These are phyloP conservation scores for Chirona hameri DNA, from an alignment of 2,888 invertebrate species.

Conservation along the genomic window DNA sequence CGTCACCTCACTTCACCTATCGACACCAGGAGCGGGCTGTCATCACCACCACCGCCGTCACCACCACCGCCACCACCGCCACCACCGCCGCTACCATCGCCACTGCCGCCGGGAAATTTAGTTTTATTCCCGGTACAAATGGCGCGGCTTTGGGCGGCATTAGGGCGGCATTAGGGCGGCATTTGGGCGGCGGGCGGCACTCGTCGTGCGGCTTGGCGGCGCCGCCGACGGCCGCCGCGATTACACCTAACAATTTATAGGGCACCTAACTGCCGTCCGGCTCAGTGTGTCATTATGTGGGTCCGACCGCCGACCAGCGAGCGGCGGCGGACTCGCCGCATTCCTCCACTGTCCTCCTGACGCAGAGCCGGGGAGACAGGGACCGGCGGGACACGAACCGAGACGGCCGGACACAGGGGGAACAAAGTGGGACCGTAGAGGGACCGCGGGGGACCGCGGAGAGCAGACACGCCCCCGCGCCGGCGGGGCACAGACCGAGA, in stretches of 20 bases:
- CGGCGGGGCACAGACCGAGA: too few relatives aligned
- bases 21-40: too few relatives aligned
- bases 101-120: background rate
- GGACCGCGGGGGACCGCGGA: too few relatives aligned
- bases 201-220: background rate
- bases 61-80: too few relatives aligned
- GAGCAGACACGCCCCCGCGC: too few relatives aligned
- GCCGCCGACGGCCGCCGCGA: conserved; percentile 5
- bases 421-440: too few relatives aligned
- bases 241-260: conserved; percentile 14
- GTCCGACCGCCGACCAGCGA: background rate
- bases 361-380: background rate
- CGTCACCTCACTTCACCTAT: too few relatives aligned
- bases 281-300: conserved; percentile 25
- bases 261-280: background rate
- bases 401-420: too few relatives aligned
- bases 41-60: too few relatives aligned
- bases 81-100: too few relatives aligned
- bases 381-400: background rate
- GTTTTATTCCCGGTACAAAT: conserved; percentile 6
- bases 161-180: background rate
- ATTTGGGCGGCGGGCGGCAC: background rate
- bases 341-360: background rate
- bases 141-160: conserved; percentile 8
- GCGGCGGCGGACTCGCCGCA: background rate